Percentiles rank a stretch among this genome's conserved stretches.
phyloP scores from a whole-genome alignment of 2,797 vertebrate species.

The Cynodonichthys magdalenae region DNA sequence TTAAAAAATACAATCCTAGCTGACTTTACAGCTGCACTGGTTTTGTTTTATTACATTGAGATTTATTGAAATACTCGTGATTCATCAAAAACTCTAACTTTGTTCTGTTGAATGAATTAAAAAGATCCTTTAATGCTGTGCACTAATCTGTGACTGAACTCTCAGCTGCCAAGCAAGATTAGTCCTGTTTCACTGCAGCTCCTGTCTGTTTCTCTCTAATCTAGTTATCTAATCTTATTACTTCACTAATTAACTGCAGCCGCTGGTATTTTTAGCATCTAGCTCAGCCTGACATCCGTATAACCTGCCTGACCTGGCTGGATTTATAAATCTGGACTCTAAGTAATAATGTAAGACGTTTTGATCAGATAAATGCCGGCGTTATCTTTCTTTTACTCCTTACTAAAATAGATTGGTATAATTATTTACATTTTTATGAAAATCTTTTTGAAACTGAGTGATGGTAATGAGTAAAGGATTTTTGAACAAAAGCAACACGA shows the following conservation, averaged over 20 bases:
- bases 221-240: constrained; percentile 68
- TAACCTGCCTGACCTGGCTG: constrained; percentile 56
- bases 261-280: constrained; percentile 70
- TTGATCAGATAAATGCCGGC: constrained; percentile 3
- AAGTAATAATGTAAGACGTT: constrained; percentile 25
- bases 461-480: neutral
- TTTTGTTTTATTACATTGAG: too few species aligned
- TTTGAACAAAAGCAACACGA: neutral
- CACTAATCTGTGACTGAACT: constrained; percentile 37
- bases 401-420: neutral
- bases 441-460: too few species aligned
- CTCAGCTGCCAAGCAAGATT: constrained; percentile 48
- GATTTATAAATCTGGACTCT: constrained; percentile 13
- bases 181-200: constrained; percentile 31
- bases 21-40: neutral
- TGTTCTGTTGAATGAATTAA: constrained; percentile 10
- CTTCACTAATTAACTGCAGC: constrained; percentile 70
- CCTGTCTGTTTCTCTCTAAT: constrained; percentile 60
- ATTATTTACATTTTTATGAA: neutral
- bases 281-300: constrained; percentile 46
- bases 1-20: too few species aligned
- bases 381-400: neutral
- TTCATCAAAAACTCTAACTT: neutral
- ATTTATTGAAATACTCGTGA: neutral
- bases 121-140: constrained; percentile 15